Conservation (phyloP, 1,140 invertebrate genomes). For the Scaptomyza pallida region DNA sequence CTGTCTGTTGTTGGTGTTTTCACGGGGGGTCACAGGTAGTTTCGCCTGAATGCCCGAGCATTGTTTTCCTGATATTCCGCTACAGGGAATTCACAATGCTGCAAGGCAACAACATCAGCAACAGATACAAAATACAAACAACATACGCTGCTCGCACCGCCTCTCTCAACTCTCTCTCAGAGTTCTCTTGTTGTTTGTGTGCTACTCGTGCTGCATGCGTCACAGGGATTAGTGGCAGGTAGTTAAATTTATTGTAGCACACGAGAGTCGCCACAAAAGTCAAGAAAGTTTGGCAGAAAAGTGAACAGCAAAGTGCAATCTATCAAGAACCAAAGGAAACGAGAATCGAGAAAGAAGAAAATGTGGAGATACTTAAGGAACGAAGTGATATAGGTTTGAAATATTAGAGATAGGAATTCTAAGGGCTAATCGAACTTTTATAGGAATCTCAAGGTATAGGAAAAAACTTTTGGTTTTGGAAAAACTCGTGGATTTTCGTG, state of each 20-base stretch:
- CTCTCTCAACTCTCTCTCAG: not conserved
- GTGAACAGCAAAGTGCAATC: conserved; percentile 1
- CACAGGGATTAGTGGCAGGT: conserved; percentile 56
- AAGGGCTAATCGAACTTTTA: too few relatives aligned
- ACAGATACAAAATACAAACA: conserved; percentile 23
- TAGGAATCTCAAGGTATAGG: too few relatives aligned
- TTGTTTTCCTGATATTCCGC: conserved; percentile 48
- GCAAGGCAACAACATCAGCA: conserved; percentile 32
- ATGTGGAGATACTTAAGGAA: not conserved
- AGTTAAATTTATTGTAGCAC: conserved; percentile 37
- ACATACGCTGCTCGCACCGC: conserved; percentile 6
- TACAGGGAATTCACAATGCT: conserved; percentile 46
- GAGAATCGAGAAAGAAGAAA: not conserved
- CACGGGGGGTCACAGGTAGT: conserved; percentile 68
- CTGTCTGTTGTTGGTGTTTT: conserved; percentile 11
- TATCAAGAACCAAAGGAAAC: conserved; percentile 10
- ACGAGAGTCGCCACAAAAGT: conserved; percentile 45
- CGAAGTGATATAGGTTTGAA: too few relatives aligned
- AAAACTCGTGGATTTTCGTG: too few relatives aligned
- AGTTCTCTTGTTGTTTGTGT: not conserved
- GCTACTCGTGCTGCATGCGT: conserved; percentile 43
- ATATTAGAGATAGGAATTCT: too few relatives aligned
- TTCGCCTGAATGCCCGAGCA: conserved; percentile 64
- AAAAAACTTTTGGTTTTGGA: too few relatives aligned
- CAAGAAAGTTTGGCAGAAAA: conserved; percentile 21